Evolutionary conservation across 1,140 invertebrate genomes (phyloP).

Genomic region (Rhagoletis pomonella): DNA sequence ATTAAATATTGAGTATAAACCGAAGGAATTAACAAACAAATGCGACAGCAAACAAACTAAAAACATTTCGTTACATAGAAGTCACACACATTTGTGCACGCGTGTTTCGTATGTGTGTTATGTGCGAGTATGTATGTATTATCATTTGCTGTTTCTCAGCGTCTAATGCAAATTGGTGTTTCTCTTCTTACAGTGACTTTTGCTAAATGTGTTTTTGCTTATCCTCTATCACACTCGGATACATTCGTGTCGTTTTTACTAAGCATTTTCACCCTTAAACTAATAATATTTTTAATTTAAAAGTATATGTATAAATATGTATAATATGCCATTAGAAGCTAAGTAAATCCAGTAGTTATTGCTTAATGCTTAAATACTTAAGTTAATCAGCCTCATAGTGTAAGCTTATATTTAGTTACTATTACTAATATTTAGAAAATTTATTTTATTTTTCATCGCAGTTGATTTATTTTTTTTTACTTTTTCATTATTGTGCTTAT

Average conservation of each 20-base stretch:
- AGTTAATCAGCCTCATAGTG: slow-evolving; percentile 37
- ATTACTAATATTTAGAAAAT: slow-evolving; percentile 16
- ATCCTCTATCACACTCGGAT: neutral
- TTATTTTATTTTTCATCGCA: neutral
- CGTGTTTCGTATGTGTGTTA: neutral
- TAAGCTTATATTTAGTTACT: slow-evolving; percentile 36
- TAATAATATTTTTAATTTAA: neutral
- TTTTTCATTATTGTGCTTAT: neutral
- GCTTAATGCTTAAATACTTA: slow-evolving; percentile 20
- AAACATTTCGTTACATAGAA: neutral
- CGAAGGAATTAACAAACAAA: neutral
- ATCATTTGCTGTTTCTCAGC: neutral
- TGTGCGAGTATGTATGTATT: neutral
- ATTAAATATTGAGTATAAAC: neutral
- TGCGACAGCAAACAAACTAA: neutral
- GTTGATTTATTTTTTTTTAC: neutral
- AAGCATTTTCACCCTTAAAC: slow-evolving; percentile 5
- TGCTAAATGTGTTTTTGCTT: neutral
- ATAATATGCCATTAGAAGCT: neutral
- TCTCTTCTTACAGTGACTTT: slow-evolving; percentile 27
- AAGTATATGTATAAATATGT: neutral
- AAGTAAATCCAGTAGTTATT: slow-evolving; percentile 47
- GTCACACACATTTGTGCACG: neutral
- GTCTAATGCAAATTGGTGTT: slow-evolving; percentile 43
- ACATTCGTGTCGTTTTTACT: slow-evolving; percentile 13